Percentiles rank a stretch among this genome's conserved stretches.
Evolutionary conservation across 2,113 vertebrate genomes (phyloP).

Genomic region (Mustelus asterias): DNA sequence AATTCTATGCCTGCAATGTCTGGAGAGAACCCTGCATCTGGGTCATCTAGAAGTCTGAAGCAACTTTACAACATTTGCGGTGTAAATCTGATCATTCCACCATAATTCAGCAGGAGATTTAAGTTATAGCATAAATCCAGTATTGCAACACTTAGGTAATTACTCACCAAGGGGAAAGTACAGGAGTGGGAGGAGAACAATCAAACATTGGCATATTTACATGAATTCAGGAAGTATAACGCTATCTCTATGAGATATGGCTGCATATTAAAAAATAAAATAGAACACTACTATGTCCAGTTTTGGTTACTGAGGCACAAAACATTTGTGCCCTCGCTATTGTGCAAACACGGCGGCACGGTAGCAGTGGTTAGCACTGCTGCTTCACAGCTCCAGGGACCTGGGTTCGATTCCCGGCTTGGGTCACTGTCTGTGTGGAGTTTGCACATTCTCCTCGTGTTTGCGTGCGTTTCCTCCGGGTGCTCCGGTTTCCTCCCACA

Average conservation of each 20-base stretch:
- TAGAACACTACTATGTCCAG: no score
- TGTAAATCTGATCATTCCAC: not conserved
- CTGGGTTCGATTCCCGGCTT: no score
- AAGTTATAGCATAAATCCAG: not conserved
- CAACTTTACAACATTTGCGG: not conserved
- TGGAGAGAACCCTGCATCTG: not conserved
- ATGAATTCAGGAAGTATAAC: not conserved
- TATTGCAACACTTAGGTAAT: not conserved
- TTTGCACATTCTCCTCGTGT: no score
- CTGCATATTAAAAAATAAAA: no score
- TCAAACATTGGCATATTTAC: not conserved
- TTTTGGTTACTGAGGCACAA: not conserved
- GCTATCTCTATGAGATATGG: not conserved
- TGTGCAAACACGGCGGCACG: no score
- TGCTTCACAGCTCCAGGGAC: no score
- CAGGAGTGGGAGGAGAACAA: not conserved
- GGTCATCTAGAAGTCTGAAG: not conserved
- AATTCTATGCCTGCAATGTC: not conserved
- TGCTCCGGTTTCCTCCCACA: no score
- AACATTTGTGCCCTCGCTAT: not conserved
- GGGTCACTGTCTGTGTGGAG: no score
- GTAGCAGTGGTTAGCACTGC: no score
- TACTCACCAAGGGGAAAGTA: not conserved
- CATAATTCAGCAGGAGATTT: not conserved
- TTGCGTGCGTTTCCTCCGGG: no score